Base-by-base conservation (phyloP, 1,140 invertebrate genomes). In the Drosophila novamexicana region DNA sequence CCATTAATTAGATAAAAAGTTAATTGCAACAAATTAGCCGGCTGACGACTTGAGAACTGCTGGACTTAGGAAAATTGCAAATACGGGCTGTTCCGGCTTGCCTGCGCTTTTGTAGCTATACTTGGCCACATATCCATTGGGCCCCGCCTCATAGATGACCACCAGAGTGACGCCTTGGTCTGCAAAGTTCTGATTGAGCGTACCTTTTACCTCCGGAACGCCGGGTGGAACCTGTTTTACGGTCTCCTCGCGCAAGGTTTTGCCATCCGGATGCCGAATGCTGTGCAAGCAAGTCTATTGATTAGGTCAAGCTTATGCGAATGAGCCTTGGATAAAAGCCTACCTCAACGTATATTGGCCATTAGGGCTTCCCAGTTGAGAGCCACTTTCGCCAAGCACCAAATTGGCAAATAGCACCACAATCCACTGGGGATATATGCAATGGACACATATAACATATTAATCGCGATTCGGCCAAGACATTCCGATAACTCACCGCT, bases 301-400 rank as follows among this genome's bases (percentile, higher is more conserved):
- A 37, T 66, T 67, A 72, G 36, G 1, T 40, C 8, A 18, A 7
- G 3, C 14, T 29, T 29, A 29, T 29, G 0, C 0, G 0, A 5
- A 5, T 29, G 22, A 29, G 22, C 22, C 9, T 29, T 34, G 9
- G 10, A 0, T 18, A 7, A 7, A 45, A 45, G 6, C 49, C 6
- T 82, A 82, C 79, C 75, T 83, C 39, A 82, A 64, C 12, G 22
- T 62, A 32, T 83, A 82, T 29, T 57, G 45, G 50, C 71, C 56
- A 16, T 78, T 40, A 0, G 47, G 49, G 1, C 79, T 79, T 2
- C 70, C 80, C 45, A 81, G 32, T 12, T 75, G 75, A 8, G 62
- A 74, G 39, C 75, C 14, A 14, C 14, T 14, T 14, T 14, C 14
- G 14, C 1, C 79, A 58, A 40, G 5, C n/a, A 6, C 47, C 22